These are phyloP conservation scores for Goniozus legneri DNA, from an alignment of 1,140 invertebrate species.

Conservation along the genomic window DNA sequence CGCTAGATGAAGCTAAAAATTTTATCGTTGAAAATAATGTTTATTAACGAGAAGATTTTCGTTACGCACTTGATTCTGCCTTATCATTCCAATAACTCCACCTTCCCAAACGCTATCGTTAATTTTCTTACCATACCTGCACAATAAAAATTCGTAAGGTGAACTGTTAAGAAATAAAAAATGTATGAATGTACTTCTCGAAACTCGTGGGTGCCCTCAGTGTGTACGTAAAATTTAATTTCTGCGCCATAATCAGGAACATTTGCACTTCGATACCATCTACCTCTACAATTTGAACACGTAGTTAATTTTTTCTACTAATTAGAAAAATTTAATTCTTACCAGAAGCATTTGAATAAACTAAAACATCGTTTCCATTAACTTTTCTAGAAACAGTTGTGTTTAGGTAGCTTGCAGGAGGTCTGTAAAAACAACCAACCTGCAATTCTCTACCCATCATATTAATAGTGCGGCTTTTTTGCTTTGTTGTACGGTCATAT, in stretches of 20 bases:
- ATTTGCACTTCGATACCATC: constrained; percentile 35
- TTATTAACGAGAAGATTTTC: neutral
- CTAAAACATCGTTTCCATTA: constrained; percentile 22
- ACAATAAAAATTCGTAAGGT: neutral
- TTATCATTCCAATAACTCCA: constrained; percentile 29
- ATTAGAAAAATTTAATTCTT: constrained; percentile 7
- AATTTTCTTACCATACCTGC: constrained; percentile 30
- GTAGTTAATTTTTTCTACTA: neutral
- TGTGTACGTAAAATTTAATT: constrained; percentile 37
- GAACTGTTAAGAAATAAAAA: neutral
- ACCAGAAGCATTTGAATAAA: constrained; percentile 28
- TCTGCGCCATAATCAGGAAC: constrained; percentile 31
- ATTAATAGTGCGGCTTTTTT: constrained; percentile 17
- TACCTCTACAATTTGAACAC: constrained; percentile 13
- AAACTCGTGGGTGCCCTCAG: constrained; percentile 24
- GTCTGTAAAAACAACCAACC: constrained; percentile 26
- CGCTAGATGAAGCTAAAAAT: constrained; percentile 32
- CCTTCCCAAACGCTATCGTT: constrained; percentile 32
- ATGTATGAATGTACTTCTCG: constrained; percentile 18
- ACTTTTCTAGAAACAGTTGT: constrained; percentile 26
- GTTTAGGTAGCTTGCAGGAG: constrained; percentile 36
- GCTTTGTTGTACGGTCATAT: constrained; percentile 15
- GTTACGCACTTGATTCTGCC: constrained; percentile 9
- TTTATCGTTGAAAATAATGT: neutral
- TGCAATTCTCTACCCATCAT: constrained; percentile 31